Base-by-base conservation (phyloP, 2,113 vertebrate genomes). In the Muscicapa adusta region DNA sequence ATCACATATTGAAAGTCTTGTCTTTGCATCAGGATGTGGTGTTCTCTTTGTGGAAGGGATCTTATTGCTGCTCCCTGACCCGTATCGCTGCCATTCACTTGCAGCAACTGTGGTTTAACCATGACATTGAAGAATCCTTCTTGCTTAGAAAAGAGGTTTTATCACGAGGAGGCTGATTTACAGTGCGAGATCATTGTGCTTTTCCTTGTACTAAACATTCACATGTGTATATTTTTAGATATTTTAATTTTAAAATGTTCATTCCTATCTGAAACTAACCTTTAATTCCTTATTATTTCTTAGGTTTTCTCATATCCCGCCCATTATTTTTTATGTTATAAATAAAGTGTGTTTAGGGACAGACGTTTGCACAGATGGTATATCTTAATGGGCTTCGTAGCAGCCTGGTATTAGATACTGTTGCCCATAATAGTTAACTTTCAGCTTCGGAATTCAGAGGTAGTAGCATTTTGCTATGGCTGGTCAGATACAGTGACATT, bases 261-360 rank as follows among this genome's bases (percentile, higher is more conserved):
- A n/a, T 63, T 92, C 45, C 10, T 78, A 43, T 45, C 16, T 88
- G 82, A 73, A 77, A 72, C 23, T 68, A 50, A 26, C 45, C 56
- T 96, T 95, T 72, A 89, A 77, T 88, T 70, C 22, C 72, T 91
- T 71, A 74, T 93, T 73, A 86, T 86, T 93, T 94, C 78, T 63
- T 74, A 51, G 31, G 4, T 58, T 95, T 96, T 94, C 40, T 93
- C 8, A 2, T 62, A 87, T 80, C 40, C 9, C 9, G 3, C 42
- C 43, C 28, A 45, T 95, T 94, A 74, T 94, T 94, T 76, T 94
- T 90, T 71, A 71, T 67, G 84, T 86, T 67, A 57, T 48, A 88
- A 94, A 79, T 93, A 71, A 91, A 80, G 38, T 47, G 33, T 85
- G 85, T 43, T 53, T 22, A 31, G 79, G n/a, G 72, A 93, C 91